Evolutionary conservation across 2,113 vertebrate species (phyloP).

Genomic region (Callospermophilus lateralis): DNA sequence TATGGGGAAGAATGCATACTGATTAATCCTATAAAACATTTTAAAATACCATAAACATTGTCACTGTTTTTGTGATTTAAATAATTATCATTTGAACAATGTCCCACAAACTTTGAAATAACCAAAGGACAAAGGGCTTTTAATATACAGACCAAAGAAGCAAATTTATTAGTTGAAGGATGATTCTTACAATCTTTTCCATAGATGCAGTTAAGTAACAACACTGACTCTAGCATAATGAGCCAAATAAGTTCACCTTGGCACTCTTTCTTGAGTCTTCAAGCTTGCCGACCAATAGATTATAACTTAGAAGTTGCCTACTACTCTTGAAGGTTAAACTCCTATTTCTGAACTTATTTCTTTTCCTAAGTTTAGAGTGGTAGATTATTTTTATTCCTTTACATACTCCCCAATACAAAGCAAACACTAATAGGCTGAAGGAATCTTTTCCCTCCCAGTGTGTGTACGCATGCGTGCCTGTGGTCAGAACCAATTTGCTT

Average conservation of each 20-base stretch:
- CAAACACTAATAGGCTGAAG: slow-evolving; percentile 49
- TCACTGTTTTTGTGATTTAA: background rate
- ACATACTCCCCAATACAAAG: slow-evolving; percentile 28
- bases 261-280: slow-evolving; percentile 44
- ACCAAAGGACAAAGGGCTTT: background rate
- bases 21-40: slow-evolving; percentile 12
- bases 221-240: background rate
- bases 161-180: background rate
- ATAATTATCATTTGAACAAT: slow-evolving; percentile 47
- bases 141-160: background rate
- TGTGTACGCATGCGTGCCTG: background rate
- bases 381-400: slow-evolving; percentile 37
- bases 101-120: slow-evolving; percentile 29
- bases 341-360: background rate
- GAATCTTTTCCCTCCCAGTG: background rate
- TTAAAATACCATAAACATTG: slow-evolving; percentile 28
- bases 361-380: background rate
- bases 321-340: slow-evolving; percentile 18
- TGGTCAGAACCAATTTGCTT: background rate
- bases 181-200: slow-evolving; percentile 27
- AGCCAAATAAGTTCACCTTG: slow-evolving; percentile 26
- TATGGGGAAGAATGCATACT: background rate
- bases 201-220: background rate
- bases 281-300: slow-evolving; percentile 19
- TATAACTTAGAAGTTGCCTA: background rate